Evolutionary conservation across 2,888 invertebrate genomes (phyloP).

Genomic region (Tipula helvola): DNA sequence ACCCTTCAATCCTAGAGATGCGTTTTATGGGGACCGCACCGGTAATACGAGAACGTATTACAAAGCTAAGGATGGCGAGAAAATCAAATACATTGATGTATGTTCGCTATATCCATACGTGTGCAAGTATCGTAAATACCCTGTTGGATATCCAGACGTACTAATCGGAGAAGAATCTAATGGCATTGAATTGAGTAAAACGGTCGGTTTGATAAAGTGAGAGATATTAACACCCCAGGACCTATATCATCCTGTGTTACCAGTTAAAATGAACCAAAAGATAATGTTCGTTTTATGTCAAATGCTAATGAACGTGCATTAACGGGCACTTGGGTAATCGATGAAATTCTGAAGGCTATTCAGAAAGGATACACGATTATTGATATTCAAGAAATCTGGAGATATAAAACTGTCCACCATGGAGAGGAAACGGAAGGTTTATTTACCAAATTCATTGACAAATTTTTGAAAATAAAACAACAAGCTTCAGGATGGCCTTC

Average conservation of each 20-base stretch:
- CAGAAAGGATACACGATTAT: background rate
- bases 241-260: too few species aligned
- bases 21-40: background rate
- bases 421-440: too few species aligned
- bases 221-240: background rate
- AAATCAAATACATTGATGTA: too few species aligned
- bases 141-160: too few species aligned
- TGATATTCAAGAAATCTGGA: too few species aligned
- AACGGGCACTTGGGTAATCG: too few species aligned
- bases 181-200: background rate
- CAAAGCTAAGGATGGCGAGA: background rate
- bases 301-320: background rate
- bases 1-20: background rate
- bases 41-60: background rate
- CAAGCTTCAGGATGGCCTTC: too few species aligned
- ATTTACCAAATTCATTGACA: too few species aligned
- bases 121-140: too few species aligned
- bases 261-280: background rate
- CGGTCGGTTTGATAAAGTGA: background rate
- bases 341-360: background rate
- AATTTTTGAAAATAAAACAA: too few species aligned
- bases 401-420: too few species aligned
- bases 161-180: background rate
- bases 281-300: background rate
- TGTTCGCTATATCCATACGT: too few species aligned